phyloP scores from a whole-genome alignment of 2,888 invertebrate genomes.

The Liodrosophila aerea region DNA sequence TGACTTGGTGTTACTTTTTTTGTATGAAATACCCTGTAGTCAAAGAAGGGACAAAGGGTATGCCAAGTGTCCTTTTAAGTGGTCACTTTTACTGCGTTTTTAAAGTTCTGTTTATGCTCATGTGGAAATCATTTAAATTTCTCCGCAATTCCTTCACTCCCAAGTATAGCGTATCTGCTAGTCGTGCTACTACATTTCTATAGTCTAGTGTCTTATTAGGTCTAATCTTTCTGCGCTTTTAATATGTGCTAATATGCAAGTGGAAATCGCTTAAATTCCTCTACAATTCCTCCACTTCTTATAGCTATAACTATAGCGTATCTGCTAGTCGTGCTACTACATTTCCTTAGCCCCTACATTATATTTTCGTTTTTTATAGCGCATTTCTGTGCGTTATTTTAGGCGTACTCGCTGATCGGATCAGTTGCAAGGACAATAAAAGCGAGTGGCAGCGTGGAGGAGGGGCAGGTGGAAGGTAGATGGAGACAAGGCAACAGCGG shows the following conservation, averaged over 20 bases:
- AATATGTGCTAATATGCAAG: no score
- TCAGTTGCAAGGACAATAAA: slow-evolving; percentile 51
- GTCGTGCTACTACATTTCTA: no score
- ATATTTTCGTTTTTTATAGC: slow-evolving; percentile 7
- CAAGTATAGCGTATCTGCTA: no score
- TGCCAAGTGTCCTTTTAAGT: neutral
- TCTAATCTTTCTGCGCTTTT: no score
- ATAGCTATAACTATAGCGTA: slow-evolving; percentile 1
- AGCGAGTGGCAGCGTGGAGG: neutral
- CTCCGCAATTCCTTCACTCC: no score
- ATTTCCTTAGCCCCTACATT: no score
- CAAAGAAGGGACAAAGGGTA: neutral
- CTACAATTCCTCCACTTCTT: no score
- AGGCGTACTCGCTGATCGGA: slow-evolving; percentile 54
- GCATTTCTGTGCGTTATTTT: slow-evolving; percentile 14
- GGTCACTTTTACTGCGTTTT: no score
- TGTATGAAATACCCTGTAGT: slow-evolving; percentile 1
- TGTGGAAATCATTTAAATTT: no score
- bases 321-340: neutral
- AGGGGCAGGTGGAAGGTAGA: neutral
- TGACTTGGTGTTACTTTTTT: slow-evolving; percentile 23
- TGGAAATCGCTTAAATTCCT: no score
- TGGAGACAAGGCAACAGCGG: slow-evolving; percentile 3
- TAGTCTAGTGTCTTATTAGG: no score
- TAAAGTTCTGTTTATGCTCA: no score